Percentiles rank a stretch among this genome's conserved stretches.
These are phyloP conservation scores for Gyrodactylus salaris DNA, from an alignment of 1,140 invertebrate genomes.

Conservation along the genomic window DNA sequence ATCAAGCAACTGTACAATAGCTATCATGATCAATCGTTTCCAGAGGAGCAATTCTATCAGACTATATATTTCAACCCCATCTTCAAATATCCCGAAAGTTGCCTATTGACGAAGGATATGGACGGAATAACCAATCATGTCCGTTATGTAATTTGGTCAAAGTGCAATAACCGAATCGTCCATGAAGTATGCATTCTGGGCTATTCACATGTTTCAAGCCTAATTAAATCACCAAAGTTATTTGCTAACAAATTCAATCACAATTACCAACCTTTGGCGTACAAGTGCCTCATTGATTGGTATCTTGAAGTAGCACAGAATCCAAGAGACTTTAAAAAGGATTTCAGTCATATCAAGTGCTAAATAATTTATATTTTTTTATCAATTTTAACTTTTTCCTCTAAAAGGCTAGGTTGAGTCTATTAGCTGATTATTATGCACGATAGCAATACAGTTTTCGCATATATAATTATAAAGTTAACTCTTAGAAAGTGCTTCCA, in stretches of 20 bases:
- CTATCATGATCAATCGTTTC: slow-evolving; percentile 1
- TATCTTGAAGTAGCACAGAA: background rate
- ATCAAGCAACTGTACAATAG: slow-evolving; percentile 5
- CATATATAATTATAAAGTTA: no score
- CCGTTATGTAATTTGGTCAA: slow-evolving; percentile 3
- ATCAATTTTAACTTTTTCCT: no score
- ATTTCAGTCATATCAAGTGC: background rate
- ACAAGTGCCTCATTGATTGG: slow-evolving; percentile 15
- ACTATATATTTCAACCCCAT: slow-evolving; percentile 10
- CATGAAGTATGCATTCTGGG: slow-evolving; percentile 14
- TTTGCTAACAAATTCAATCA: slow-evolving; percentile 17
- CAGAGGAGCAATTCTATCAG: slow-evolving; percentile 11
- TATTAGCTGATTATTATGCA: no score
- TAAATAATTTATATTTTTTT: no score
- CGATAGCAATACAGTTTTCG: no score
- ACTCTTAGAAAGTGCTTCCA: no score
- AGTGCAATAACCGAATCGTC: slow-evolving; percentile 1
- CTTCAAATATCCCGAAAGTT: slow-evolving; percentile 9
- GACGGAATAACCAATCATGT: background rate
- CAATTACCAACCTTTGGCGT: slow-evolving; percentile 12
- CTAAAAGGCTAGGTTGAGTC: no score
- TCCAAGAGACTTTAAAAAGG: background rate
- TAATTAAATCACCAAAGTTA: slow-evolving; percentile 11
- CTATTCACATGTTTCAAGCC: slow-evolving; percentile 12
- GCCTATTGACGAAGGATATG: background rate